Conservation (phyloP, 2,888 invertebrate genomes). For the Diloba caeruleocephala region DNA sequence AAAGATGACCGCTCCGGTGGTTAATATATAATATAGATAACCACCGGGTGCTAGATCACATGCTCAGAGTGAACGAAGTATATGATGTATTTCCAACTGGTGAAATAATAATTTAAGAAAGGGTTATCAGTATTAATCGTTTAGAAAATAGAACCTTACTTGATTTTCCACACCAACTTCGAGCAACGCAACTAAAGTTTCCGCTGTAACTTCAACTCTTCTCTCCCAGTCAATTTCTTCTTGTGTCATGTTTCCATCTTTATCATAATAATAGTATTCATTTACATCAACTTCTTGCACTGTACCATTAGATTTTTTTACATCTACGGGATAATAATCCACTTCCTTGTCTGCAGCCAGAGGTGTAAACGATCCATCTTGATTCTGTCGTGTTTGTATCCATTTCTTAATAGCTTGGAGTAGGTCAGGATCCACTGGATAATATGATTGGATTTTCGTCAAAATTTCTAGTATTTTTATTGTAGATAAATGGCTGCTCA, state of each 20-base stretch:
- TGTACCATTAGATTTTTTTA: slow-evolving; percentile 74
- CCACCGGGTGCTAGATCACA: no score
- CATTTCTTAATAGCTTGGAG: slow-evolving; percentile 90
- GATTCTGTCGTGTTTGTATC: slow-evolving; percentile 89
- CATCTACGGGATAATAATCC: slow-evolving; percentile 82
- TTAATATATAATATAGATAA: no score
- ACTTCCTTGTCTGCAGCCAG: slow-evolving; percentile 89
- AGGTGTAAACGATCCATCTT: slow-evolving; percentile 90
- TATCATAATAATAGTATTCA: slow-evolving; percentile 86
- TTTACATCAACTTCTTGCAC: slow-evolving; percentile 78
- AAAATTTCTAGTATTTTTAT: slow-evolving; percentile 90
- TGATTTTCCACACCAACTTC: slow-evolving; percentile 90
- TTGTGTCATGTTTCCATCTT: slow-evolving; percentile 85
- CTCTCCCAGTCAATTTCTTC: slow-evolving; percentile 86
- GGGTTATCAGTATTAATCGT: no score
- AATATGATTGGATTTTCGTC: slow-evolving; percentile 89
- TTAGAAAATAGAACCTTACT: slow-evolving; percentile 59
- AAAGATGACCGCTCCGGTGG: no score
- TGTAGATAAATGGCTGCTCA: slow-evolving; percentile 90
- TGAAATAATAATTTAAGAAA: no score
- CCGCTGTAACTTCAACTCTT: slow-evolving; percentile 90
- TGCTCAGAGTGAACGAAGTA: no score
- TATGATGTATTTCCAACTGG: no score
- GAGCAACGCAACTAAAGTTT: slow-evolving; percentile 89
- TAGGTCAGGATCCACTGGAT: slow-evolving; percentile 90